Conservation (phyloP, 2,888 invertebrate species). For the Thecocarcelia acutangulata region DNA sequence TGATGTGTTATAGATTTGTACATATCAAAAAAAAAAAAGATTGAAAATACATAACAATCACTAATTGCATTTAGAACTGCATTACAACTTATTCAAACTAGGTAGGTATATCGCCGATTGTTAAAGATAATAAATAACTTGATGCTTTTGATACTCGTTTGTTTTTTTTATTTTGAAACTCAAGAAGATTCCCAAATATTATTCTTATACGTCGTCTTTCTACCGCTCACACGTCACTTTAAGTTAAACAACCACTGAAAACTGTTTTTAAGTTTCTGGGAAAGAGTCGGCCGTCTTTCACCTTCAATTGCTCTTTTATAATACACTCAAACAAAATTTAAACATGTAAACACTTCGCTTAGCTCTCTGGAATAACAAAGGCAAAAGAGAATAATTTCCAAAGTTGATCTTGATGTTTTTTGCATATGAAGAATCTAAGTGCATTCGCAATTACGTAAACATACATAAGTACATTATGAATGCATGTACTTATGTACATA, state of each 20-base stretch:
- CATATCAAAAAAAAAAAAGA: too few species aligned
- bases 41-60: too few species aligned
- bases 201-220: constrained; percentile 5
- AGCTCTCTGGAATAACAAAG: background rate
- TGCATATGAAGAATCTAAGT: constrained; percentile 7
- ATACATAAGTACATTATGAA: too few species aligned
- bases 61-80: too few species aligned
- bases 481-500: too few species aligned
- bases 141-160: constrained; percentile 18
- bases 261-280: constrained; percentile 64
- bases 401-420: constrained; percentile 23
- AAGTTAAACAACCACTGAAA: constrained; percentile 56
- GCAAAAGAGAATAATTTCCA: constrained; percentile 14
- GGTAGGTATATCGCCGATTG: background rate
- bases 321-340: constrained; percentile 14
- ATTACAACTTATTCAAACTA: too few species aligned
- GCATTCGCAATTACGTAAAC: background rate
- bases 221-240: constrained; percentile 62
- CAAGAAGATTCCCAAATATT: constrained; percentile 29
- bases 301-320: constrained; percentile 9
- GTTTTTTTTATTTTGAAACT: constrained; percentile 20
- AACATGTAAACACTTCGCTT: background rate
- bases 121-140: constrained; percentile 26
- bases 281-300: constrained; percentile 54
- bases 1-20: too few species aligned